A percentile compares a stretch with the other conserved stretches of the same genome.
These are phyloP conservation scores for Solen grandis DNA, from an alignment of 1,140 invertebrate genomes.

Conservation along the genomic window DNA sequence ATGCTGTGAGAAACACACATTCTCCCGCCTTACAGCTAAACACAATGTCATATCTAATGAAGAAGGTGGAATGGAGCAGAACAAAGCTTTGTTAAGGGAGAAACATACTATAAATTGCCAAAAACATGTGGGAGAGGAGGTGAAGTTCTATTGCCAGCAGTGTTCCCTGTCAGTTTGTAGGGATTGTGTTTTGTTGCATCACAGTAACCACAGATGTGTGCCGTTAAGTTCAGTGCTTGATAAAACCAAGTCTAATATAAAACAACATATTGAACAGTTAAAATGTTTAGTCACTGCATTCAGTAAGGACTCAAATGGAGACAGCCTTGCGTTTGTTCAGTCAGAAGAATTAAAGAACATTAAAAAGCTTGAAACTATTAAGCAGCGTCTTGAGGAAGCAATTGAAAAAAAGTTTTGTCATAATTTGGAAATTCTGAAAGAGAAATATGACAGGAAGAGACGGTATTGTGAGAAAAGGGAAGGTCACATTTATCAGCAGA, in stretches of 20 bases:
- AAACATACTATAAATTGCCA: background rate
- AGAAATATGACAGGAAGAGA: slow-evolving; percentile 2
- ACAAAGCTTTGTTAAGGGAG: background rate
- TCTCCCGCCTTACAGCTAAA: slow-evolving; percentile 22
- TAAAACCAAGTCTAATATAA: background rate
- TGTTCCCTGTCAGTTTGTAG: slow-evolving; percentile 12
- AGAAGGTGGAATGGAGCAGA: background rate
- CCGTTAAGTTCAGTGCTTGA: background rate
- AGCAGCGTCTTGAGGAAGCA: background rate
- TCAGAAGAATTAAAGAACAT: slow-evolving; percentile 22
- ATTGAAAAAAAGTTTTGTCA: slow-evolving; percentile 6
- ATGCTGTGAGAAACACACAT: slow-evolving; percentile 47
- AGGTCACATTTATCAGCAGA: background rate
- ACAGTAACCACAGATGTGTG: background rate
- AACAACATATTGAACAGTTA: background rate
- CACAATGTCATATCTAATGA: slow-evolving; percentile 31
- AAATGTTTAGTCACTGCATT: background rate
- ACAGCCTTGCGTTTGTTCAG: background rate
- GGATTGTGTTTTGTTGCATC: background rate
- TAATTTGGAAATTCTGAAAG: background rate
- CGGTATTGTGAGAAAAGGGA: slow-evolving; percentile 4
- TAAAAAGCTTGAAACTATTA: slow-evolving; percentile 1
- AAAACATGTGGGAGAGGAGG: background rate
- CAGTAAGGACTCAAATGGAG: slow-evolving; percentile 11
- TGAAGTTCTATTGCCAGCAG: slow-evolving; percentile 14